Conservation (phyloP, 2,797 vertebrate genomes). For the Phrynocephalus vlangalii region DNA sequence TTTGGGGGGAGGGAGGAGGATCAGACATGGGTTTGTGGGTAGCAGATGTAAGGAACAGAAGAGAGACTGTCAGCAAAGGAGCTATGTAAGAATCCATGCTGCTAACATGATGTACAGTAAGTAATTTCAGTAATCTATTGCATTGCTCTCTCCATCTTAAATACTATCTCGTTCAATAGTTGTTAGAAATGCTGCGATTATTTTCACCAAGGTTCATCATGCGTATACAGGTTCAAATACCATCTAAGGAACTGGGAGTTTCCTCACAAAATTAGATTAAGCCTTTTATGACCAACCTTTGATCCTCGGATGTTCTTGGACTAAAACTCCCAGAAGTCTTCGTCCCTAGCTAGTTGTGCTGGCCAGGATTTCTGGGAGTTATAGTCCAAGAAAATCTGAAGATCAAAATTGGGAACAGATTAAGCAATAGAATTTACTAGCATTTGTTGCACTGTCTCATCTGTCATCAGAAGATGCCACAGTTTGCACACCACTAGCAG, state of each 20-base stretch:
- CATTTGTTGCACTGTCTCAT: neutral
- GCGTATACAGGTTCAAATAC: neutral
- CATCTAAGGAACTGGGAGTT: conserved; percentile 6
- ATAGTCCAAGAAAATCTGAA: too few species aligned
- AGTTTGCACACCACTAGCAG: neutral
- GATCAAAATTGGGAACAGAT: too few species aligned
- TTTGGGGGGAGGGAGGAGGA: neutral
- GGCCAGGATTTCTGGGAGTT: too few species aligned
- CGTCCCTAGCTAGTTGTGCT: too few species aligned
- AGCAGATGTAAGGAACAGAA: neutral
- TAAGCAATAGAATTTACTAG: conserved; percentile 4
- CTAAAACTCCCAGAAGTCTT: too few species aligned
- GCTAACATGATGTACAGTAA: conserved; percentile 43
- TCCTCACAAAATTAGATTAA: neutral
- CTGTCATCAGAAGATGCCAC: conserved; percentile 12
- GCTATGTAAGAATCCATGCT: neutral
- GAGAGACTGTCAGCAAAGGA: neutral
- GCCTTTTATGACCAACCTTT: neutral
- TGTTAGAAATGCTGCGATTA: neutral
- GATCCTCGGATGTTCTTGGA: too few species aligned
- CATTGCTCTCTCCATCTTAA: conserved; percentile 27
- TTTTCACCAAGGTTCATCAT: neutral
- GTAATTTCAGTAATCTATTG: conserved; percentile 23
- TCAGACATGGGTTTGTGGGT: conserved; percentile 12
- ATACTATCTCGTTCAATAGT: neutral